Evolutionary conservation across 2,888 invertebrate species (phyloP).

Genomic region (Platynereis dumerilii): DNA sequence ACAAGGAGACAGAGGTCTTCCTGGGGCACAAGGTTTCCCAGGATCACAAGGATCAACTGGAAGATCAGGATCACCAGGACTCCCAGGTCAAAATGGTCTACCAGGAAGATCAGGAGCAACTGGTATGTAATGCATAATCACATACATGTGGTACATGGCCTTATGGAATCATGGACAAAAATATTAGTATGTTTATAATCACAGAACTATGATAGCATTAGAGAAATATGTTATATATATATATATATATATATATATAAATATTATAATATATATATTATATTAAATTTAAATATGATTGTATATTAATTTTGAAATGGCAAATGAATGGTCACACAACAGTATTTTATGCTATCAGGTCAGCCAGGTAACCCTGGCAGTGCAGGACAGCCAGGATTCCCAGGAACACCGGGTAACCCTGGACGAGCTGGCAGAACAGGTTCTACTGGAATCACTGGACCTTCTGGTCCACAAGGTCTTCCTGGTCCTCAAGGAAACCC

Average conservation of each 20-base stretch:
- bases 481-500: constrained; percentile 62
- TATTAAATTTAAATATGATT: too few species aligned
- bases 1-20: constrained; percentile 2
- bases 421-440: constrained; percentile 20
- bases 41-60: constrained; percentile 17
- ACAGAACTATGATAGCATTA: too few species aligned
- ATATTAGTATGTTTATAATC: too few species aligned
- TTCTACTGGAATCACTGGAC: constrained; percentile 11
- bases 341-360: too few species aligned
- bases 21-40: constrained; percentile 14
- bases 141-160: too few species aligned
- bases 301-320: too few species aligned
- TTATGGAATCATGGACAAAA: too few species aligned
- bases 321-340: too few species aligned
- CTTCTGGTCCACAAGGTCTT: constrained; percentile 58
- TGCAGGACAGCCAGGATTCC: constrained; percentile 18
- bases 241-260: too few species aligned
- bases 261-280: too few species aligned
- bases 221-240: too few species aligned
- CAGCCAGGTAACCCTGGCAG: too few species aligned
- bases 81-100: constrained; percentile 4
- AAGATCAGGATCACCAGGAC: constrained; percentile 20
- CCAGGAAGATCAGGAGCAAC: constrained; percentile 7
- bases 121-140: background rate
- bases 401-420: constrained; percentile 18